Percentiles rank a stretch among this genome's conserved stretches.
Conservation (phyloP, 2,113 vertebrate species). For the zebrafish (Danio rerio) region GRCz12tu NC_133189.1:36345001-36345500, state of each 20-base stretch:
- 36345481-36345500: no score
- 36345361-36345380: no score
- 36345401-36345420: no score
- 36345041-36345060: background rate
- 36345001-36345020: slow-evolving; percentile 41
- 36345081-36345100: slow-evolving; percentile 88
- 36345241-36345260: background rate
- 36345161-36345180: slow-evolving; percentile 94
- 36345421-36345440: no score
- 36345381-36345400: no score
- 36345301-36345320: background rate
- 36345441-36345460: no score
- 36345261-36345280: background rate
- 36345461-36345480: no score
- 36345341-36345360: background rate
- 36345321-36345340: background rate
- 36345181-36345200: slow-evolving; percentile 93
- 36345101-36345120: slow-evolving; percentile 90
- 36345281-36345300: background rate
- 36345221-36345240: background rate
- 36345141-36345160: slow-evolving; percentile 94
- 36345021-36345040: background rate
- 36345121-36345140: slow-evolving; percentile 93
- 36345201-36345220: slow-evolving; percentile 90
- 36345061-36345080: slow-evolving; percentile 86